Conservation (phyloP, 2,797 vertebrate species). For the Danio tinwini region DNA sequence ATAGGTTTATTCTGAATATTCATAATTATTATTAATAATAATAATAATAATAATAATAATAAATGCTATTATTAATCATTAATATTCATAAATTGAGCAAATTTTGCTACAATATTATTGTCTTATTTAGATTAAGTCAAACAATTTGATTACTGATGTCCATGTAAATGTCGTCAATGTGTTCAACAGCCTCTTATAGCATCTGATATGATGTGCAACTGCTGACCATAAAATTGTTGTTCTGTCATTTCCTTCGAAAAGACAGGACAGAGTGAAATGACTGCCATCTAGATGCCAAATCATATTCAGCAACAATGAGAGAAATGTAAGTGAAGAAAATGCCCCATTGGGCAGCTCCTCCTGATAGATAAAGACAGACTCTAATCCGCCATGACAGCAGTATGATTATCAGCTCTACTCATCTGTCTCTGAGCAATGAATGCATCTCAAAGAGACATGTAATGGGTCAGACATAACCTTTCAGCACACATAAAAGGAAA, state of each 20-base stretch:
- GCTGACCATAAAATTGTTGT: background rate
- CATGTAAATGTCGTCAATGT: no score
- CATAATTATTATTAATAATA: no score
- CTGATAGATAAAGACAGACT: slow-evolving; percentile 10
- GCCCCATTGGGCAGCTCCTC: slow-evolving; percentile 15
- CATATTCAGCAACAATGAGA: slow-evolving; percentile 21
- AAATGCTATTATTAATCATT: no score
- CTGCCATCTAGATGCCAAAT: slow-evolving; percentile 38
- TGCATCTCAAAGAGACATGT: background rate
- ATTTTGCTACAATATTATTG: no score
- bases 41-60: no score
- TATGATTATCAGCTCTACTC: background rate
- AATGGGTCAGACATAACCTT: background rate
- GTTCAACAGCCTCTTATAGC: background rate
- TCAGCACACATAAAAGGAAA: background rate
- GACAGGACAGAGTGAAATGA: background rate
- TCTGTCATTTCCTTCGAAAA: background rate
- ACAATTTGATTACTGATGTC: no score
- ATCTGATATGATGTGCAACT: background rate
- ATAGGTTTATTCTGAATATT: no score
- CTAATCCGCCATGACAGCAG: slow-evolving; percentile 17
- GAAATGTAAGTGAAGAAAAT: slow-evolving; percentile 17
- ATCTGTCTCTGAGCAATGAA: background rate
- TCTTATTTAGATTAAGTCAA: no score
- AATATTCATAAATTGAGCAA: no score